A percentile compares a stretch with the other conserved stretches of the same genome.
Conservation (phyloP, 2,113 vertebrate genomes). For the Alectura lathami region DNA sequence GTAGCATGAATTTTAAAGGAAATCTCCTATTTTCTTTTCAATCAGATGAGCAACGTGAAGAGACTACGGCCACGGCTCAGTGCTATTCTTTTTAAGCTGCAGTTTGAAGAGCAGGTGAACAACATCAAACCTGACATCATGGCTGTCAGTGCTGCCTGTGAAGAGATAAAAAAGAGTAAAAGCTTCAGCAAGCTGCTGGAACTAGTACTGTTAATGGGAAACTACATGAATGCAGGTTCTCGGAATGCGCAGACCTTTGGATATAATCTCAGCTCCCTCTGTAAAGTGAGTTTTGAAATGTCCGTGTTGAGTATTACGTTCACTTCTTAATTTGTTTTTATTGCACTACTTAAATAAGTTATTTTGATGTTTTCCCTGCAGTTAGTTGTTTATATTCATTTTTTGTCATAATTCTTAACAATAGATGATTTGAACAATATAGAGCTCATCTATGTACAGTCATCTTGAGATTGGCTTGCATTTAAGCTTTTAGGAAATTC, state of each 20-base stretch:
- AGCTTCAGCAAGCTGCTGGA: conserved; percentile 91
- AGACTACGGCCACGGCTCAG: conserved; percentile 89
- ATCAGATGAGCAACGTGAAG: conserved; percentile 95
- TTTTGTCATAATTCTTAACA: background rate
- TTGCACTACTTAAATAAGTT: background rate
- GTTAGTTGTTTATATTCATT: background rate
- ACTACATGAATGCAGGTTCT: conserved; percentile 98
- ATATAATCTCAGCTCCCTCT: conserved; percentile 94
- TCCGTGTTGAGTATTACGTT: background rate
- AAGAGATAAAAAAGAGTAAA: conserved; percentile 91
- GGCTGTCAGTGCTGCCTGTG: conserved; percentile 91
- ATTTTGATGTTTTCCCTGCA: background rate
- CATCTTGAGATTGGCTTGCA: background rate
- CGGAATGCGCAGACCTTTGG: conserved; percentile 94
- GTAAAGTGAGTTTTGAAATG: conserved; percentile 87
- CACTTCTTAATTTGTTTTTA: background rate
- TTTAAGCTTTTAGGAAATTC: background rate
- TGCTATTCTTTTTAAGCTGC: conserved; percentile 96
- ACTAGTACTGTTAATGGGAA: conserved; percentile 93
- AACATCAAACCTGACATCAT: conserved; percentile 95
- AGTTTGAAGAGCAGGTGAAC: conserved; percentile 97
- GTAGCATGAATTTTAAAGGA: conserved; percentile 78
- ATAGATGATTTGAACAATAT: background rate
- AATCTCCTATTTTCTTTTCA: conserved; percentile 76
- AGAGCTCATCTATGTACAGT: background rate